phyloP scores from a whole-genome alignment of 1,140 invertebrate species.

The Zaprionus camerounensis region DNA sequence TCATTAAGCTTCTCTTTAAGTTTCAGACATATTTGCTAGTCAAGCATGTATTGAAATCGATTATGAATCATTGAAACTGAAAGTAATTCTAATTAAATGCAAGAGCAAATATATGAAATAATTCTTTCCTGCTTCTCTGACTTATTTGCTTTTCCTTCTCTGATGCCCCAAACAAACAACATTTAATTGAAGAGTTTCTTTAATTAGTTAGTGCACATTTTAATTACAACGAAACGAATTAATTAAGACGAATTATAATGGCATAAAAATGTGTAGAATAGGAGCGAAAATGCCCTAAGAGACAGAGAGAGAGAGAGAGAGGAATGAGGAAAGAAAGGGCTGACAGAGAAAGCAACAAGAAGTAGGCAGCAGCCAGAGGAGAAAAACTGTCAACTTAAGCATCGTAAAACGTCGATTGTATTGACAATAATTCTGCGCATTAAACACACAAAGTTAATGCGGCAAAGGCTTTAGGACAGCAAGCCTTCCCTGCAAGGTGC shows the following conservation, averaged over 20 bases:
- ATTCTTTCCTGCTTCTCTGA: too few species aligned
- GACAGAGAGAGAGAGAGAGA: not conserved
- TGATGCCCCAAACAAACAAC: too few species aligned
- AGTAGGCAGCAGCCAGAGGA: constrained; percentile 32
- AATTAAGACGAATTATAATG: not conserved
- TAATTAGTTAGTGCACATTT: not conserved
- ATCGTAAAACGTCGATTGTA: constrained; percentile 77
- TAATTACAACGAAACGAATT: not conserved
- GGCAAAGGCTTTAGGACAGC: constrained; percentile 37
- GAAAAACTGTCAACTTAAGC: constrained; percentile 73
- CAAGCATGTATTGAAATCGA: not conserved
- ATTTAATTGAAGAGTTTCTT: not conserved
- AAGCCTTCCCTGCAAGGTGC: constrained; percentile 36
- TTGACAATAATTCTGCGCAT: constrained; percentile 69
- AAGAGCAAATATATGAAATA: not conserved
- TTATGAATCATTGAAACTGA: not conserved
- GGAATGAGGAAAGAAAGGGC: not conserved
- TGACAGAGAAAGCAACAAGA: not conserved
- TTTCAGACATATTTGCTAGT: not conserved
- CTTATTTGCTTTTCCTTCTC: too few species aligned
- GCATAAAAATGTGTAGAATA: not conserved
- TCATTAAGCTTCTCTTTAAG: not conserved
- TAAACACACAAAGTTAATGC: constrained; percentile 77
- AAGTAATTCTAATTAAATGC: not conserved
- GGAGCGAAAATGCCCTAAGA: not conserved